phyloP scores from a whole-genome alignment of 2,113 vertebrate genomes.

The Arothron firmamentum region DNA sequence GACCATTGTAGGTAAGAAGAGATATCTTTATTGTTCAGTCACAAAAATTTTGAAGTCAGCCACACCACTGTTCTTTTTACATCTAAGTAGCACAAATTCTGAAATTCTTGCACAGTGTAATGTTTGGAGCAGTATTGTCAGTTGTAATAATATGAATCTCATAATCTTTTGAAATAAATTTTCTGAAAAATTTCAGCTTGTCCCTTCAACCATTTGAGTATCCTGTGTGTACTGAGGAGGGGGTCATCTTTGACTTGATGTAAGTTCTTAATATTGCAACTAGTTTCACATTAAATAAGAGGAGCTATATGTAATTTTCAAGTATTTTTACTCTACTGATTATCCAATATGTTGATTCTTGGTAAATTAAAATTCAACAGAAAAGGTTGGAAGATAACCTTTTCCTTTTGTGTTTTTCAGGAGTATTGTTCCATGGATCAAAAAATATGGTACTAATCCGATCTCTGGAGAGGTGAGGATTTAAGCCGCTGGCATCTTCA shows the following conservation, averaged over 20 bases:
- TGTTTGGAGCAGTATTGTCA: neutral
- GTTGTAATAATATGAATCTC: neutral
- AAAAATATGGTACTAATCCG: slow-evolving; percentile 93
- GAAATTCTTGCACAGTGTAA: neutral
- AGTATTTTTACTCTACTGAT: neutral
- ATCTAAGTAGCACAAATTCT: neutral
- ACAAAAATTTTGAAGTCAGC: neutral
- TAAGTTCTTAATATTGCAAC: slow-evolving; percentile 25
- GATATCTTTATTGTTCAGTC: neutral
- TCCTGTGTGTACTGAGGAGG: slow-evolving; percentile 90
- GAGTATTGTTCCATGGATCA: slow-evolving; percentile 96
- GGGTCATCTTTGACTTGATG: slow-evolving; percentile 91
- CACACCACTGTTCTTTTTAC: neutral
- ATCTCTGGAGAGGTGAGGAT: slow-evolving; percentile 86
- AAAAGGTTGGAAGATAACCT: neutral
- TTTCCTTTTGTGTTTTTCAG: slow-evolving; percentile 56
- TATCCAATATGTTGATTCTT: neutral
- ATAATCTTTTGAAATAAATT: neutral
- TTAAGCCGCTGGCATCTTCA: neutral
- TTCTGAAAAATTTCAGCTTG: slow-evolving; percentile 73
- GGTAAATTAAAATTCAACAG: neutral
- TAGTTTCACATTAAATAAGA: neutral
- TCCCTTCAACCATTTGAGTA: slow-evolving; percentile 95
- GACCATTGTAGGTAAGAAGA: slow-evolving; percentile 92
- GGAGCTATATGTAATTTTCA: neutral